Evolutionary conservation across 2,113 vertebrate species (phyloP), one percentile per base, ranked within the genome.

Genomic region (Rhombomys opimus): DNA sequence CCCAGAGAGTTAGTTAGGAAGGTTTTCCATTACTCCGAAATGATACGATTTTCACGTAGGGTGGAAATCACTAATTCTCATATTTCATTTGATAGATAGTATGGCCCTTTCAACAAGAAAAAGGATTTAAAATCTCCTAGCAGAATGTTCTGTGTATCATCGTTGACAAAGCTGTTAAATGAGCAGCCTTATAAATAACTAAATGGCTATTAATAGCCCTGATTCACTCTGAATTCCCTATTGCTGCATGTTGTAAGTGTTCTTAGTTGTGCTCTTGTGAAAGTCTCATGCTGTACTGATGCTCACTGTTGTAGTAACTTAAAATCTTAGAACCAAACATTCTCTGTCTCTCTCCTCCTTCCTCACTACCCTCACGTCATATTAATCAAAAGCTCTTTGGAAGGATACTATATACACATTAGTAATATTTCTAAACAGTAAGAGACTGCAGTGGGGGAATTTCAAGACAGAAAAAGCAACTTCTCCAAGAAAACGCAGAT

Each of bases 301-400:
- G 1, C 2, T 86, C 78, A 1, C 4, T 61, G 73, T 5, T 89
- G 10, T 14, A 54, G 4, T 50, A 2, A 78, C 17, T 84, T 52
- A 81, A 65, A 91, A 82, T 82, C 14, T 32, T 54, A 59, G 7
- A 52, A 2, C 77, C 10, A 46, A 0, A 25, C 22, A 3, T 0
- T 65, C 32, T 90, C 27, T 61, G 4, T 23, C 30, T 38, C 10
- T 25, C 18, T 30, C 32, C 8, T 13, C 3, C n/a, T 12, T 25
- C 1, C 35, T 8, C 5, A 7, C 15, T 3, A 38, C 30, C 3
- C 2, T 27, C 15, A 50, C 3, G 4, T 22, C 30, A 14, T 30
- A 61, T 72, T 72, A 38, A 72, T n/a, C 5, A 72, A 76, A 76
- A 50, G 13, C 50, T 12, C 5, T 77, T 13, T 1, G 2, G 46